Evolutionary conservation across 2,888 invertebrate species (phyloP).

Genomic region (Germaria angustata): DNA sequence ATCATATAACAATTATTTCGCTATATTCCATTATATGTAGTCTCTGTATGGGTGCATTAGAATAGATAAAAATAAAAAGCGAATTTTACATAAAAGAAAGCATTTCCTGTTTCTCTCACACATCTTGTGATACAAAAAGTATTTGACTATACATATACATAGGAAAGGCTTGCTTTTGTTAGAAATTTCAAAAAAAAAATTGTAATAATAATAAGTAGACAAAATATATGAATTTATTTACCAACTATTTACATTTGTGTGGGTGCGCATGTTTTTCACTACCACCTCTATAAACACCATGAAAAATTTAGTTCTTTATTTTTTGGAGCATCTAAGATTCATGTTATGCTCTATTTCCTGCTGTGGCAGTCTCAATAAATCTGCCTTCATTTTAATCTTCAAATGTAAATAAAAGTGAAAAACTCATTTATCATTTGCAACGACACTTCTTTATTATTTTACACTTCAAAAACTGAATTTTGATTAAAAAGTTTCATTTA

Average conservation of each 20-base stretch:
- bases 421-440: slow-evolving; percentile 12
- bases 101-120: background rate
- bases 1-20: slow-evolving; percentile 44
- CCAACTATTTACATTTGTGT: background rate
- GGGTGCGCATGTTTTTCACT: background rate
- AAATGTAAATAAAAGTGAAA: background rate
- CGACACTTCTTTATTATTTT: background rate
- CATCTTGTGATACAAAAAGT: background rate
- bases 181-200: background rate
- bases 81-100: background rate
- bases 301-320: background rate
- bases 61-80: background rate
- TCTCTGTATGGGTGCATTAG: background rate
- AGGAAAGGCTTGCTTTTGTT: background rate
- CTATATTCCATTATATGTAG: slow-evolving; percentile 24
- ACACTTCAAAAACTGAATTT: slow-evolving; percentile 15
- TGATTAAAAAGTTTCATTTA: slow-evolving; percentile 27
- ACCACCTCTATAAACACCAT: slow-evolving; percentile 1
- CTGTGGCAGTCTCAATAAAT: background rate
- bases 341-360: slow-evolving; percentile 51
- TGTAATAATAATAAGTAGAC: too few relatives aligned
- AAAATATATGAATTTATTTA: background rate
- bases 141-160: background rate
- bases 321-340: slow-evolving; percentile 11
- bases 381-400: slow-evolving; percentile 27